A percentile compares a stretch with the other conserved stretches of the same genome.
Evolutionary conservation across 37 sponge, comb jelly and placozoan genomes (phyloP).

Genomic region (Chondrosia reniformis): DNA sequence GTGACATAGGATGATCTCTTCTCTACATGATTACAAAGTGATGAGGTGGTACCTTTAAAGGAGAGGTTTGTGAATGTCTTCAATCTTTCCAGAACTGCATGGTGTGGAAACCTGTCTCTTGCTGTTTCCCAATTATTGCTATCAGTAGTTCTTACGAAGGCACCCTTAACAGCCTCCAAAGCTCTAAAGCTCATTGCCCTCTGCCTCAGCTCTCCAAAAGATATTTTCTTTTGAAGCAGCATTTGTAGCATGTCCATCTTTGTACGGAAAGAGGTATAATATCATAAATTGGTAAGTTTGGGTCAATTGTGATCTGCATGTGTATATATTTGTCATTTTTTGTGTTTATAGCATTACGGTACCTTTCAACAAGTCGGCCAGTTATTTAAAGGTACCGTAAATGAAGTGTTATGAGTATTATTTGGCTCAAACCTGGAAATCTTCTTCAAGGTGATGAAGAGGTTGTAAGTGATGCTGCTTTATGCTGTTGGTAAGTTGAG

Average conservation of each 20-base stretch:
- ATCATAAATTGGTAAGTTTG: background rate
- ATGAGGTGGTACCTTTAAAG: background rate
- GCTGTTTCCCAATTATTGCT: background rate
- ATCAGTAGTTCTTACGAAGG: background rate
- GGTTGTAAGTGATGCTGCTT: constrained; percentile 14
- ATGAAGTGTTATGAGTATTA: too few relatives aligned
- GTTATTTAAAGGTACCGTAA: too few relatives aligned
- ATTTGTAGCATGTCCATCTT: background rate
- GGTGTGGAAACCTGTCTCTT: background rate
- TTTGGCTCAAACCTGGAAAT: constrained; percentile 18
- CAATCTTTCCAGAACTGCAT: background rate
- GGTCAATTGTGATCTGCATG: background rate
- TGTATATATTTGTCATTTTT: background rate
- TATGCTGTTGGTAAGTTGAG: background rate
- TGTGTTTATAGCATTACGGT: background rate
- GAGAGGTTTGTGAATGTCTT: background rate
- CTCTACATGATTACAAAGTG: background rate
- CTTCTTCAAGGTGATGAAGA: constrained; percentile 15
- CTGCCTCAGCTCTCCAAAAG: background rate
- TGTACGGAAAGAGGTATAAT: background rate
- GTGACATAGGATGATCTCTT: background rate
- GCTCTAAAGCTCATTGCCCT: background rate
- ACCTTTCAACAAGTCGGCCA: too few relatives aligned
- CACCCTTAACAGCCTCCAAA: background rate
- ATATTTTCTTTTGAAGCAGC: background rate